These are phyloP conservation scores for Phymanthus crucifer DNA, from an alignment of 92 coral and sea anemone genomes.

Conservation along the genomic window DNA sequence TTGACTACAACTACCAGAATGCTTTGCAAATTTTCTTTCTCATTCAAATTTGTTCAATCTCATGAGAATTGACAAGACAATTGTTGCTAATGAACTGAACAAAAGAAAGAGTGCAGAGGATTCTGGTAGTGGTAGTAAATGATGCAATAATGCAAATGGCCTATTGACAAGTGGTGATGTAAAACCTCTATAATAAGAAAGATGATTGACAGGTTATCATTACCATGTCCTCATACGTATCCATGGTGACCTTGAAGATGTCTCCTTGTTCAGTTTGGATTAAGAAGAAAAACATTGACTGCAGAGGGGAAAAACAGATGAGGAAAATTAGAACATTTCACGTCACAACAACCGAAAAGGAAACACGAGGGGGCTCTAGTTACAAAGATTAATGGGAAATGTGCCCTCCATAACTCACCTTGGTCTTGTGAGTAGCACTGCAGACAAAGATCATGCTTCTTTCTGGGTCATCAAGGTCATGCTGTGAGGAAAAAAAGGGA, in stretches of 20 bases:
- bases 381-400: not conserved
- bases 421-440: conserved; percentile 97
- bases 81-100: no score
- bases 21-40: no score
- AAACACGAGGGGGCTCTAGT: not conserved
- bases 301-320: conserved; percentile 11
- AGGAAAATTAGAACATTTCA: not conserved
- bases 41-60: no score
- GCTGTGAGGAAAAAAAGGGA: conserved; percentile 39
- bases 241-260: conserved; percentile 91
- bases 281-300: conserved; percentile 99
- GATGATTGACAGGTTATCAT: no score
- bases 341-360: not conserved
- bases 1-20: no score
- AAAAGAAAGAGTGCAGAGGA: no score
- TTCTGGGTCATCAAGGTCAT: conserved; percentile 97
- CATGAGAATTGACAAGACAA: no score
- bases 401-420: conserved; percentile 49
- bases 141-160: no score
- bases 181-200: no score
- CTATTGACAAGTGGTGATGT: no score
- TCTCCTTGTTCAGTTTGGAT: conserved; percentile 99
- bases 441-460: conserved; percentile 99
- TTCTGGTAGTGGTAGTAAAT: no score
- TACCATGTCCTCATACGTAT: conserved; percentile 96